These are phyloP conservation scores for Trichopoda pennipes DNA, from an alignment of 2,888 invertebrate species.

Conservation along the genomic window DNA sequence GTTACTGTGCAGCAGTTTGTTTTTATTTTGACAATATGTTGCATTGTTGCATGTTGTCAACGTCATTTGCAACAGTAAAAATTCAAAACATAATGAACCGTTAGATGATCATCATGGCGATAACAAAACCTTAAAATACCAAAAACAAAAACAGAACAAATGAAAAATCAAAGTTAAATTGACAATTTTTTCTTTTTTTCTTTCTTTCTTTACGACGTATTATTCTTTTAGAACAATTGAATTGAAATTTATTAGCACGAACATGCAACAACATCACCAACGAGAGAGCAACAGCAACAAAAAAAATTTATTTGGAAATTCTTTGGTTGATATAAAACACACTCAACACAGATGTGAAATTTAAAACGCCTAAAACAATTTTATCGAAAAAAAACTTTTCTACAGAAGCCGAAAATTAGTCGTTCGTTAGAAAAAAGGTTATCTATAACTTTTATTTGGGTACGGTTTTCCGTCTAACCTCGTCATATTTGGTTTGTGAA, in stretches of 20 bases:
- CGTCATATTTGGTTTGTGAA: too few species aligned
- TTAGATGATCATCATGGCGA: slow-evolving; percentile 57
- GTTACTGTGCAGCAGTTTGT: slow-evolving; percentile 15
- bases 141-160: not conserved
- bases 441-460: too few species aligned
- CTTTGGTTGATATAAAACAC: slow-evolving; percentile 9
- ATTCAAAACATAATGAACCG: slow-evolving; percentile 65
- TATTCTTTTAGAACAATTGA: slow-evolving; percentile 58
- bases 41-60: slow-evolving; percentile 58
- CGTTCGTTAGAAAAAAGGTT: too few species aligned
- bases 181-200: slow-evolving; percentile 57
- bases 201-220: slow-evolving; percentile 30
- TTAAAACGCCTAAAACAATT: not conserved
- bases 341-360: not conserved
- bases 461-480: too few species aligned
- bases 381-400: too few species aligned
- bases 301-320: not conserved
- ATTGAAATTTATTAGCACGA: slow-evolving; percentile 62
- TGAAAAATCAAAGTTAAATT: slow-evolving; percentile 58
- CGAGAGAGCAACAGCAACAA: slow-evolving; percentile 7
- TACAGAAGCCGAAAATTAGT: too few species aligned
- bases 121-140: slow-evolving; percentile 6
- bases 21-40: slow-evolving; percentile 61
- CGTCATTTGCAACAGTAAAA: slow-evolving; percentile 52
- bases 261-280: slow-evolving; percentile 37